Percentiles rank a stretch among this genome's conserved stretches.
Conservation (phyloP, 1,140 invertebrate species). For the Geopemphigus sp. region DNA sequence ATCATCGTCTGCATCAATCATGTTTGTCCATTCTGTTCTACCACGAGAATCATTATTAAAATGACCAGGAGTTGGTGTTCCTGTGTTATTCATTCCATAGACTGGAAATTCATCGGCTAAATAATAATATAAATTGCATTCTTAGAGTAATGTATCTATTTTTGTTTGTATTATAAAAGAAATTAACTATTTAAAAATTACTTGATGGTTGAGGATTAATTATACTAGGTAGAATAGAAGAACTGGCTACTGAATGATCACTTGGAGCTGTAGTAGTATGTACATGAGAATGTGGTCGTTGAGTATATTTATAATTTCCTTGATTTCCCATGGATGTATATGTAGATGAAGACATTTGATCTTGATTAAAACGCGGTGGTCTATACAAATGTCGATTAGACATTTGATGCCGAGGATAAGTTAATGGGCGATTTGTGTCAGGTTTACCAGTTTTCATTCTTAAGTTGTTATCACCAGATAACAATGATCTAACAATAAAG, state of each 20-base stretch:
- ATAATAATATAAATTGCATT: too few species aligned
- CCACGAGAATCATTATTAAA: slow-evolving; percentile 28
- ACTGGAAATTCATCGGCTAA: slow-evolving; percentile 33
- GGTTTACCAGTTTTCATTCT: slow-evolving; percentile 48
- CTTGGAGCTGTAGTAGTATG: slow-evolving; percentile 36
- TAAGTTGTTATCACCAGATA: slow-evolving; percentile 38
- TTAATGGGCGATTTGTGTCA: slow-evolving; percentile 42
- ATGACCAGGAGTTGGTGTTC: neutral
- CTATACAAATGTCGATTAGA: slow-evolving; percentile 25
- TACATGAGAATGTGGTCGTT: slow-evolving; percentile 6
- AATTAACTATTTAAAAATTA: neutral
- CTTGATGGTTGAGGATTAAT: slow-evolving; percentile 35
- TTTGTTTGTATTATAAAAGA: too few species aligned
- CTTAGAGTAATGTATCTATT: too few species aligned
- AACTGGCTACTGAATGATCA: slow-evolving; percentile 40
- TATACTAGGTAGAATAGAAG: slow-evolving; percentile 39
- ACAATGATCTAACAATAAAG: slow-evolving; percentile 23
- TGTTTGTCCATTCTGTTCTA: slow-evolving; percentile 32
- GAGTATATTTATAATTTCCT: slow-evolving; percentile 29
- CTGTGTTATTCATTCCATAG: slow-evolving; percentile 12
- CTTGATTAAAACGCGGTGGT: slow-evolving; percentile 33
- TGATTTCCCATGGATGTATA: slow-evolving; percentile 29
- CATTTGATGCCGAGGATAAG: slow-evolving; percentile 46
- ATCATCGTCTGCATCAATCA: slow-evolving; percentile 43
- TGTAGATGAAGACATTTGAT: slow-evolving; percentile 38